Percentiles rank a stretch among this genome's conserved stretches.
Evolutionary conservation across 2,113 vertebrate genomes (phyloP).

Genomic region (Neoarius graeffei): DNA sequence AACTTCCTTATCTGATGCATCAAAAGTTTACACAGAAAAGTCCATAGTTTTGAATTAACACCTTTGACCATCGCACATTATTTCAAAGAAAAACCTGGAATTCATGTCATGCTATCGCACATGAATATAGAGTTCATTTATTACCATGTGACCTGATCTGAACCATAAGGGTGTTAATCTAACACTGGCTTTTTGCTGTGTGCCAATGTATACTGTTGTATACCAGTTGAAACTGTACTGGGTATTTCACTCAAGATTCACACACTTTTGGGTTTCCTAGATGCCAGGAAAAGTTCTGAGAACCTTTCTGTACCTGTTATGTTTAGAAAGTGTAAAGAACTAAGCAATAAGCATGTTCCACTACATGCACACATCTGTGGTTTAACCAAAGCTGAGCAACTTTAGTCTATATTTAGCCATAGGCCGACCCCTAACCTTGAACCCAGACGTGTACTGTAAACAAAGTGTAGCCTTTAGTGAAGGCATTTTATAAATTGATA

Average conservation of each 20-base stretch:
- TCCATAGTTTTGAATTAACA: not conserved
- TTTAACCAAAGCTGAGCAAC: constrained; percentile 69
- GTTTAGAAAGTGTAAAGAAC: constrained; percentile 17
- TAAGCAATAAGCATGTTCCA: constrained; percentile 41
- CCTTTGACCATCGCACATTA: not conserved
- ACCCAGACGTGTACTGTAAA: constrained; percentile 60
- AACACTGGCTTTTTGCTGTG: constrained; percentile 26
- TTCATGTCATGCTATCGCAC: too few relatives aligned
- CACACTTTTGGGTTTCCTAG: constrained; percentile 35
- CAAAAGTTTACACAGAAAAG: constrained; percentile 26
- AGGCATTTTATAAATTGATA: constrained; percentile 51
- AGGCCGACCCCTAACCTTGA: constrained; percentile 49
- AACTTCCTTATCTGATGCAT: constrained; percentile 21
- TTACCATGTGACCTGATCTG: not conserved
- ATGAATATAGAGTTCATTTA: not conserved
- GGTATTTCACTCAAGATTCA: constrained; percentile 52
- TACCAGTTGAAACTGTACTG: constrained; percentile 64
- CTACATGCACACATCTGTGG: constrained; percentile 49
- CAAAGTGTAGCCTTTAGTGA: constrained; percentile 66
- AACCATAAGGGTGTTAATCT: not conserved
- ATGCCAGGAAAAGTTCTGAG: constrained; percentile 57
- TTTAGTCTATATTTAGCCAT: constrained; percentile 52
- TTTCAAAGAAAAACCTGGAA: not conserved
- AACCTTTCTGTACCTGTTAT: constrained; percentile 49
- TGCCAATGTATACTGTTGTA: constrained; percentile 76